Evolutionary conservation across 2,113 vertebrate genomes (phyloP), one percentile per base, ranked within the genome.

Genomic region (Oncorhynchus gorbuscha): DNA sequence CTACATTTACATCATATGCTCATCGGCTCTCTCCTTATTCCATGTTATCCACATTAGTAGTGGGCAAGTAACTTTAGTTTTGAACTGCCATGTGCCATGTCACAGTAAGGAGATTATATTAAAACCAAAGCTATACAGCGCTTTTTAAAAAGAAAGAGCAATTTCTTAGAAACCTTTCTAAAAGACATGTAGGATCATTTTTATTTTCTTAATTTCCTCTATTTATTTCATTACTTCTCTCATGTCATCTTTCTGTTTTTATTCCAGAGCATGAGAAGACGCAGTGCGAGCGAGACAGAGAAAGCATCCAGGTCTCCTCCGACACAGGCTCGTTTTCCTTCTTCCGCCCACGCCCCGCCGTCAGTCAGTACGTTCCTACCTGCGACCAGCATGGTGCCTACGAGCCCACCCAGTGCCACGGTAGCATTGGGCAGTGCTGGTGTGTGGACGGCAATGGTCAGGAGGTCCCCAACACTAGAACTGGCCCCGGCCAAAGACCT

Each of bases 381-480:
- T 98, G 96, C 35, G 95, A 97, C 8, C 83, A 89, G 1, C 89
- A 88, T 0, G 96, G 96, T 0, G 88, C 94, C 71, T 98, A 95
- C 4, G 20, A 80, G 22, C 92, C 96, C 69, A 93, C 92, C 0
- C 96, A 98, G 84, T 98, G 96, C 78, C 95, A 96, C 67, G 1
- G 35, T 51, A 77, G 81, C 87, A 92, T 85, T 1, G 92, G 92
- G 0, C 94, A 95, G 87, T 97, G 96, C 48, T 98, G 96, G 96
- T 98, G 96, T 1, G 96, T 96, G 83, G 94, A 97, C 74, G 83
- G 90, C 14, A 86, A 89, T 0, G 96, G 96, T 22, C 93, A 91
- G 3, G 95, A 98, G 86, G 83, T 97, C 65, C 92, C 94, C 55
- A 92, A 94, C 83, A 97, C 95, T 68, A 93, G 94, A 65, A 94